Evolutionary conservation across 2,797 vertebrate genomes (phyloP).

Genomic region (Enteromius mattozi): DNA sequence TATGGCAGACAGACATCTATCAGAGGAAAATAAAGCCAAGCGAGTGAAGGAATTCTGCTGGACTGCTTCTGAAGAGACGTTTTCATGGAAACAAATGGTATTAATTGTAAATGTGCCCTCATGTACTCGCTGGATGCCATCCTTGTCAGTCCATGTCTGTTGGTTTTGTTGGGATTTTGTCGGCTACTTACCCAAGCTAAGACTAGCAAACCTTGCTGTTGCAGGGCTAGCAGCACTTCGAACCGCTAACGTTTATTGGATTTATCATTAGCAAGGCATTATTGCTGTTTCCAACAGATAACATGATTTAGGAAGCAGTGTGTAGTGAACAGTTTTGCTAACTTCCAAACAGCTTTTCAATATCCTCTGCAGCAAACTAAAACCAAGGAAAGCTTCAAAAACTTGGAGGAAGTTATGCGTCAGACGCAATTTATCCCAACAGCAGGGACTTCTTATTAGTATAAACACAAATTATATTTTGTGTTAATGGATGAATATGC

Average conservation of each 20-base stretch:
- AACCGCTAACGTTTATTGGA: conserved; percentile 68
- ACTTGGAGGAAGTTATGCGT: neutral
- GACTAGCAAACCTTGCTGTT: conserved; percentile 55
- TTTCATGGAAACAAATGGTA: conserved; percentile 13
- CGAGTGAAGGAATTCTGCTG: conserved; percentile 8
- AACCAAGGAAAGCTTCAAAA: neutral
- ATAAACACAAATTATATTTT: neutral
- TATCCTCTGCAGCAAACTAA: neutral
- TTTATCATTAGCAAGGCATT: conserved; percentile 64
- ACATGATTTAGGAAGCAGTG: conserved; percentile 11
- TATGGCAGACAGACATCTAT: neutral
- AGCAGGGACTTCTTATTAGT: neutral
- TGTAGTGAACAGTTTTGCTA: neutral
- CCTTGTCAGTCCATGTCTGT: neutral
- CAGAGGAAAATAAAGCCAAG: neutral
- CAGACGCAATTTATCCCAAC: neutral
- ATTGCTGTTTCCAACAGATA: conserved; percentile 54
- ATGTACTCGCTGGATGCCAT: neutral
- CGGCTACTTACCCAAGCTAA: neutral
- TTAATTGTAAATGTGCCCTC: neutral
- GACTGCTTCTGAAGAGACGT: neutral
- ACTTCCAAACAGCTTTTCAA: neutral
- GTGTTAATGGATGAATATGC: neutral
- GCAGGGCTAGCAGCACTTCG: conserved; percentile 59
- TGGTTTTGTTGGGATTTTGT: neutral